Base-by-base conservation (phyloP, 2,888 invertebrate genomes). In the Melitaea athalia region DNA sequence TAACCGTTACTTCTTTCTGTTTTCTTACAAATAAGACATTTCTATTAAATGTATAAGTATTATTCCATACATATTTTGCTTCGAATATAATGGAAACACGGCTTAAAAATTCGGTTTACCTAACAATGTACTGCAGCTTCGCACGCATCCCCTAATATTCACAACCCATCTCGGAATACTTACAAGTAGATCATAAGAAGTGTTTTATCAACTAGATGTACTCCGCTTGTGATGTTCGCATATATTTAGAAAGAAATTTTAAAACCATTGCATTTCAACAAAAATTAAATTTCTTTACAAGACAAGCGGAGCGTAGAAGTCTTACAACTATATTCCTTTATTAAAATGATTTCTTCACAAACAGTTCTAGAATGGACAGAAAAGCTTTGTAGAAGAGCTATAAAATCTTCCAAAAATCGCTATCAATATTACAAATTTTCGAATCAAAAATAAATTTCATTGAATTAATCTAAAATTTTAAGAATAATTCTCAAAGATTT, bases 111-210 rank as follows among this genome's bases (percentile, higher is more conserved):
- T 17, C 62, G 43, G 38, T 61, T 57, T 55, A 59, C 59, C 59
- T 57, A 65, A 61, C 52, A 69, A 70, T 73, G 55, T 60, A 75
- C 76, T 76, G 77, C 78, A 78, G 77, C 77, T 76, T 74, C 75
- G 71, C 63, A 53, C 60, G 63, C 70, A 63, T 61, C 55, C 73
- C 72, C 70, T 68, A 59, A 71, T 74, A 75, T 72, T 79, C 80
- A 79, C 79, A 79, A 80, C 80, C 79, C 76, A 74, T 75, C 75
- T 72, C 76, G 62, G 73, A 71, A 75, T 76, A 75, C 78, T 77
- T 78, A 79, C 68, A 78, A 80, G 76, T 87, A 86, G 79, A 80
- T 89, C 89, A 90, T 90, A 89, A 89, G 88, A 89, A 88, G 85
- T 81, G 81, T 85, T 81, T 82, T 79, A 78, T 85, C 83, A 84